Evolutionary conservation across 2,888 invertebrate genomes (phyloP).

Genomic region (Dendrolimus houi): DNA sequence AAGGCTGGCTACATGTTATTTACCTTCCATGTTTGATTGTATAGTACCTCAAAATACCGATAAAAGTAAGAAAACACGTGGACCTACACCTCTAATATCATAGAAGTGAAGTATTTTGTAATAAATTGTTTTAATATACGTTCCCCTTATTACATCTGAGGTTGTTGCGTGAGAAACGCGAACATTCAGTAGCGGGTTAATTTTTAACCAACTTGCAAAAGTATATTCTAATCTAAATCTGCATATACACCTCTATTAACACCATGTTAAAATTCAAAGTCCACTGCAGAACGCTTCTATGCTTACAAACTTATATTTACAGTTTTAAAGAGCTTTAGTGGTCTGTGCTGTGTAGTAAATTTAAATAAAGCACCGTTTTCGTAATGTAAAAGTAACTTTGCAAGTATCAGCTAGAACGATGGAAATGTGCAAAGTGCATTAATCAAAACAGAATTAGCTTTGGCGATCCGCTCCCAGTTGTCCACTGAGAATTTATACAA

Average conservation of each 20-base stretch:
- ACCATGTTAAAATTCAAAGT: not conserved
- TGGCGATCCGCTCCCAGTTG: constrained; percentile 71
- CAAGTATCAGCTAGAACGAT: constrained; percentile 39
- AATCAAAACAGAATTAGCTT: constrained; percentile 75
- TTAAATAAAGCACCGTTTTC: too few species aligned
- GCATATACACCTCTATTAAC: constrained; percentile 10
- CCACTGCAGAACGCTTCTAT: not conserved
- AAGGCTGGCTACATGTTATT: too few species aligned
- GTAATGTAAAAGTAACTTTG: constrained; percentile 17
- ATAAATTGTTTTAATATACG: constrained; percentile 52
- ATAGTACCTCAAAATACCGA: too few species aligned
- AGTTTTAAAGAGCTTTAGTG: not conserved
- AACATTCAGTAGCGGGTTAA: constrained; percentile 47
- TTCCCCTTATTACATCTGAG: constrained; percentile 61
- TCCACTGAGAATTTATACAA: constrained; percentile 63
- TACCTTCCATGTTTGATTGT: too few species aligned
- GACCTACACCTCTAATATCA: not conserved
- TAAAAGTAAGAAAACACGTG: not conserved
- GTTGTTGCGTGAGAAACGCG: constrained; percentile 73
- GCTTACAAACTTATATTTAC: not conserved
- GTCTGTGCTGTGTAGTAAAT: not conserved
- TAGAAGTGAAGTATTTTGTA: constrained; percentile 19
- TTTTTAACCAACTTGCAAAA: constrained; percentile 38
- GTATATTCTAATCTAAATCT: constrained; percentile 11
- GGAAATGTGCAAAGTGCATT: constrained; percentile 70